Conservation (phyloP, 92 coral and sea anemone genomes). For the Chrysogorgia sp. region DNA sequence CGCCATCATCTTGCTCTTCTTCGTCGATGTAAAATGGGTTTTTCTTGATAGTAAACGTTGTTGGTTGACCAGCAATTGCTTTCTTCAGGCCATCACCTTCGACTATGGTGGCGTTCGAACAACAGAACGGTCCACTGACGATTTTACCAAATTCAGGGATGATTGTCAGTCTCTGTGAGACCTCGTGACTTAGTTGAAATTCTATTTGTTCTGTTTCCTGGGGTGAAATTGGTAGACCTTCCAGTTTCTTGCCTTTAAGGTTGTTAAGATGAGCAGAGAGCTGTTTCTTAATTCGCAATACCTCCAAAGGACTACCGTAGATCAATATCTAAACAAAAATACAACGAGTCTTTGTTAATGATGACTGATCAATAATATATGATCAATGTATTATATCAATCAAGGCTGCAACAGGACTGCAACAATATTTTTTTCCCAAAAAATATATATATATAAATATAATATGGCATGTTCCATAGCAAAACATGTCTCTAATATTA, state of each 20-base stretch:
- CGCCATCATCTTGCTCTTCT: conserved; percentile 21
- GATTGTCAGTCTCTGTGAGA: background rate
- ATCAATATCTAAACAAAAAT: conserved; percentile 24
- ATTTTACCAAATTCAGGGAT: conserved; percentile 31
- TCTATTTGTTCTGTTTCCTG: conserved; percentile 27
- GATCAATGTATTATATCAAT: too few relatives aligned
- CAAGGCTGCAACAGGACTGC: too few relatives aligned
- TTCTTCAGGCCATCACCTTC: conserved; percentile 32
- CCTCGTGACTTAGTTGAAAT: conserved; percentile 10
- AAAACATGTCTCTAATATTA: too few relatives aligned
- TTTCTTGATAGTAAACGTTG: conserved; percentile 27
- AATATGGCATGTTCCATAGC: too few relatives aligned
- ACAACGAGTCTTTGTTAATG: background rate
- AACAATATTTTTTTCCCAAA: too few relatives aligned
- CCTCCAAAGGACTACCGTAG: conserved; percentile 39
- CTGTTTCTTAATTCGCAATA: conserved; percentile 27
- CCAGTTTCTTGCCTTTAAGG: conserved; percentile 9
- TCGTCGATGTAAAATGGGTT: conserved; percentile 14
- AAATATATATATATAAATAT: too few relatives aligned
- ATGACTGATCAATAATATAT: too few relatives aligned
- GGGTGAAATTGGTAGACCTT: conserved; percentile 14
- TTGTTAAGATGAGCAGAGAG: conserved; percentile 9
- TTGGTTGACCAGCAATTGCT: conserved; percentile 25
- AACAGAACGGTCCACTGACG: conserved; percentile 19
- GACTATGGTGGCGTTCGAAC: conserved; percentile 27